Evolutionary conservation across 2,797 vertebrate species (phyloP), one percentile per base, ranked within the genome.

Genomic region (Melanotaenia trifasciata): DNA sequence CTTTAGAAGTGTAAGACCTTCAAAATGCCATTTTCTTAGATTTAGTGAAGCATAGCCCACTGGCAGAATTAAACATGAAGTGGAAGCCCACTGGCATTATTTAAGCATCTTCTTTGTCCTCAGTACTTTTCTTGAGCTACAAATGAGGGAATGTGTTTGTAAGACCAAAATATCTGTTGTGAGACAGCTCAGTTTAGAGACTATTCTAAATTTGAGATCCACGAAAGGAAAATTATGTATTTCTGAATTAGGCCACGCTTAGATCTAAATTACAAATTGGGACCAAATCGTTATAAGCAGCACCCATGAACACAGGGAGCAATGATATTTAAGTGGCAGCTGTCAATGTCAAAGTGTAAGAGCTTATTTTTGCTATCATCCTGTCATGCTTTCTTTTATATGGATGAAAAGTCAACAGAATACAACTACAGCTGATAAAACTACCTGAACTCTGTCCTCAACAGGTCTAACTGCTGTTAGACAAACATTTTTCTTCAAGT

Each of bases 1-100:
- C 71, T 85, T 85, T 80, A 82, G 61, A 83, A 26, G 72, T 78
- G 80, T 81, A 78, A 84, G 81, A 87, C 88, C 80, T 88, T 89
- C 78, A 85, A 86, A 85, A 88, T 87, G 87, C 81, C 89, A 89
- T 5, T 78, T 28, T 78, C 66, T 86, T 60, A 78, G 83, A 90
- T 90, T 90, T 78, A 80, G 72, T 83, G 75, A 79, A 79, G 84
- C 76, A 77, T 67, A 85, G 75, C 73, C 76, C 76, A 74, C 56
- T 63, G 58, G 72, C 72, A 76, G 32, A 32, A 32, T 32, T 32
- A 32, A 32, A 32, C 32, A 32, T 32, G 32, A 32, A 32, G 32
- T 32, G 32, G 32, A 32, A 32, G 73, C 73, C 76, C 76, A 74
- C 56, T 63, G 58, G 72, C 72, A 76, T 77, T 85, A 71, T 86